Base-by-base conservation (phyloP, 2,888 invertebrate genomes). In the Caenorhabditis drosophilae region DNA sequence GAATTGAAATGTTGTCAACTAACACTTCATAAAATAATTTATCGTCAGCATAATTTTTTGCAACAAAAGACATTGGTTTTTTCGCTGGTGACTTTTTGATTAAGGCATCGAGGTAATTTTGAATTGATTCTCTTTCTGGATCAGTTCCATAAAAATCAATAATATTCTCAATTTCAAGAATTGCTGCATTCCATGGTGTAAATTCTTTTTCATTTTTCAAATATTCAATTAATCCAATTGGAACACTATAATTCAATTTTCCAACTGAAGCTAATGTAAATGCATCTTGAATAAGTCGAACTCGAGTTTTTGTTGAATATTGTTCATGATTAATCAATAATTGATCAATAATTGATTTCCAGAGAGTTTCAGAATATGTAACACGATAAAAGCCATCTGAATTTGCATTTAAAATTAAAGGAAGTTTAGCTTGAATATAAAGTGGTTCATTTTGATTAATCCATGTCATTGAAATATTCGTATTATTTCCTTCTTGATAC, bases 341-440 rank as follows among this genome's bases (percentile, higher is more conserved):
- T 50, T 70, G 69, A 6, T 66, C 47, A 44, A 67, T 60, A 36
- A 82, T 81, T 41, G 58, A 50, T 36, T 74, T 68, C 76, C 77
- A 74, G 38, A 70, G 58, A 6, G 68, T 54, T 18, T 55, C 56
- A n/a, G 76, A 63, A 52, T 83, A 83, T 40, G 79, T 79, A n/a
- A 75, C 74, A 27, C 83, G 60, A 57, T 83, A 82, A 53, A 79
- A 80, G 16, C 83, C 81, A 12, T 62, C 36, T 2, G 77, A 78
- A 20, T 79, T 77, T 1, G 70, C 58, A 52, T 83, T 83, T 18
- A 83, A 15, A 18, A 83, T 58, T 11, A 81, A 42, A 18, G 58
- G 52, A 11, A 41, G 20, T 2, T 59, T 54, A 4, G 56, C 44
- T 34, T 47, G 35, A 15, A 64, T 50, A 15, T 61, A 18, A 15